Percentiles rank a stretch among this genome's conserved stretches.
phyloP scores from a whole-genome alignment of 2,113 vertebrate genomes.

The Phaethon lepturus region DNA sequence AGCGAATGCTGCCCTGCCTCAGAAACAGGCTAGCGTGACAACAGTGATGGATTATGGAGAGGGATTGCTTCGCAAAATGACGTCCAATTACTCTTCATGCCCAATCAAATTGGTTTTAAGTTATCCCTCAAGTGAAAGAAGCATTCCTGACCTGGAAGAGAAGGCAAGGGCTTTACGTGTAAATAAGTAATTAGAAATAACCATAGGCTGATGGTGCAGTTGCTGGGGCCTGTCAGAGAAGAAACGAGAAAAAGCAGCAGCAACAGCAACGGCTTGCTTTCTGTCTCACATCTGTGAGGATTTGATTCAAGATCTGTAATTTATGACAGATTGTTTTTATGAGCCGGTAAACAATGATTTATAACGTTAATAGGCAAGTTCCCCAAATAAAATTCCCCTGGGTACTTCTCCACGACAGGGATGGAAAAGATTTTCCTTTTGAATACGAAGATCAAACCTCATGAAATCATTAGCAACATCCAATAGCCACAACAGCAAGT shows the following conservation, averaged over 20 bases:
- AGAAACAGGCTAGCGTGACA: conserved; percentile 36
- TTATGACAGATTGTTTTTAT: conserved; percentile 39
- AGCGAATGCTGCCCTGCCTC: neutral
- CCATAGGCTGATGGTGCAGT: neutral
- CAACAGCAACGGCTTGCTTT: conserved; percentile 10
- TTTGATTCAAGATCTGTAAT: conserved; percentile 12
- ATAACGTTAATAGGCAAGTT: conserved; percentile 45
- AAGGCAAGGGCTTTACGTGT: neutral
- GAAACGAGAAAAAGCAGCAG: neutral
- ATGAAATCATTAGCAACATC: neutral
- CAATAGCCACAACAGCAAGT: neutral
- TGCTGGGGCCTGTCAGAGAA: neutral
- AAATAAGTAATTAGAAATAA: conserved; percentile 54
- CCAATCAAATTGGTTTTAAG: conserved; percentile 50
- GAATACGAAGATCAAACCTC: neutral
- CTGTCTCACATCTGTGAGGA: neutral
- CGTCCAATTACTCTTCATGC: conserved; percentile 23
- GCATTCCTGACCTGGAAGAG: conserved; percentile 25
- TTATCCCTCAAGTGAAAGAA: conserved; percentile 32
- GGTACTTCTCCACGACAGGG: neutral
- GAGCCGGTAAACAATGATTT: conserved; percentile 39
- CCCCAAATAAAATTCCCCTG: neutral
- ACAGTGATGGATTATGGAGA: conserved; percentile 28
- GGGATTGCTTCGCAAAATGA: conserved; percentile 20
- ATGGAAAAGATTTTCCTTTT: neutral